Evolutionary conservation across 2,888 invertebrate genomes (phyloP).

Genomic region (Acronicta psi): DNA sequence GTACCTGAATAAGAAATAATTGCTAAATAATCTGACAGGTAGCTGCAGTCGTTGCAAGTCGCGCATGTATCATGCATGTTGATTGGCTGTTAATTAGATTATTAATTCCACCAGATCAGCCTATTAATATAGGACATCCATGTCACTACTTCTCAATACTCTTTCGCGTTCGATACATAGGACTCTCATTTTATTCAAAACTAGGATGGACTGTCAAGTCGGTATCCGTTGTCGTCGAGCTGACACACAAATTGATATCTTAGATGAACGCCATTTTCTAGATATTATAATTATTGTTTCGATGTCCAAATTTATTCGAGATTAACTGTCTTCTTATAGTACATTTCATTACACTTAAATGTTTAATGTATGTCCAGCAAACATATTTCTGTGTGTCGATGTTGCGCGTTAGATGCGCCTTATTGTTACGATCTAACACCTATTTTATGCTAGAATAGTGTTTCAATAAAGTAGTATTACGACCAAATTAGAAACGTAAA

Average conservation of each 20-base stretch:
- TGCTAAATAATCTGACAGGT: conserved; percentile 16
- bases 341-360: conserved; percentile 63
- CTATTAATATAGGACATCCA: conserved; percentile 4
- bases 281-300: conserved; percentile 66
- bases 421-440: conserved; percentile 62
- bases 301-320: conserved; percentile 80
- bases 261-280: conserved; percentile 57
- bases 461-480: conserved; percentile 80
- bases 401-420: conserved; percentile 62
- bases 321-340: conserved; percentile 77
- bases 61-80: conserved; percentile 7
- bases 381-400: conserved; percentile 62
- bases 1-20: conserved; percentile 45
- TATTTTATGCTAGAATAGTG: conserved; percentile 82
- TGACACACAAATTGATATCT: conserved; percentile 27
- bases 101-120: not conserved
- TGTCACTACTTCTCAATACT: not conserved
- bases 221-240: conserved; percentile 54
- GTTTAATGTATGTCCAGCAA: conserved; percentile 74
- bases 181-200: conserved; percentile 6
- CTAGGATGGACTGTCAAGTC: conserved; percentile 11
- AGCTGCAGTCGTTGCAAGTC: conserved; percentile 9
- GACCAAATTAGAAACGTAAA: conserved; percentile 84
- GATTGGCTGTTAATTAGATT: conserved; percentile 14
- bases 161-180: conserved; percentile 4